Percentiles rank a stretch among this genome's conserved stretches.
Evolutionary conservation across 2,113 vertebrate genomes (phyloP).

Genomic region (Acanthisitta chloris): DNA sequence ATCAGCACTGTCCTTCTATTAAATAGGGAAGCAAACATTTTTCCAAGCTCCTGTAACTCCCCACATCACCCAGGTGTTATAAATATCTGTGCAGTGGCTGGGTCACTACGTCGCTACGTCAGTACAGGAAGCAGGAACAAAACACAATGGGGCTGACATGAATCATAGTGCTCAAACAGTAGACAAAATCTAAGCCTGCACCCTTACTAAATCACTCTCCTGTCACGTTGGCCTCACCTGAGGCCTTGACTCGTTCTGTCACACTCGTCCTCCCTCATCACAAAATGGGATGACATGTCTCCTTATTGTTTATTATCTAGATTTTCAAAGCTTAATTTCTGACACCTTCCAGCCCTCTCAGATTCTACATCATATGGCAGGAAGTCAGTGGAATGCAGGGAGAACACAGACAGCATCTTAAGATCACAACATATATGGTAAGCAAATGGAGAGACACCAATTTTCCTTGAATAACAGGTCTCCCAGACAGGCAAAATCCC

Average conservation of each 20-base stretch:
- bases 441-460: background rate
- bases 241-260: background rate
- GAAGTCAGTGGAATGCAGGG: background rate
- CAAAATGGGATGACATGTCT: background rate
- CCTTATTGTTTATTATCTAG: background rate
- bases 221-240: background rate
- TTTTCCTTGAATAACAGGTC: background rate
- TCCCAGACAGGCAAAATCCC: background rate
- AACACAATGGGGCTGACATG: background rate
- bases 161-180: background rate
- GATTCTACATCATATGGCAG: background rate
- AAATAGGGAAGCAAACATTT: background rate
- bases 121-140: background rate
- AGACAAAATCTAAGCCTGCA: background rate
- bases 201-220: background rate
- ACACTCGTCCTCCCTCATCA: background rate
- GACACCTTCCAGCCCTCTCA: background rate
- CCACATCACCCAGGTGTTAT: background rate
- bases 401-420: background rate
- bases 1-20: background rate
- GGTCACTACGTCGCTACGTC: background rate
- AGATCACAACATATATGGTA: background rate
- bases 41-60: background rate
- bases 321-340: background rate
- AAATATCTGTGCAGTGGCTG: background rate